Evolutionary conservation across 1,140 invertebrate species (phyloP), one percentile per base, ranked within the genome.

Genomic region (Monochamus saltuarius): DNA sequence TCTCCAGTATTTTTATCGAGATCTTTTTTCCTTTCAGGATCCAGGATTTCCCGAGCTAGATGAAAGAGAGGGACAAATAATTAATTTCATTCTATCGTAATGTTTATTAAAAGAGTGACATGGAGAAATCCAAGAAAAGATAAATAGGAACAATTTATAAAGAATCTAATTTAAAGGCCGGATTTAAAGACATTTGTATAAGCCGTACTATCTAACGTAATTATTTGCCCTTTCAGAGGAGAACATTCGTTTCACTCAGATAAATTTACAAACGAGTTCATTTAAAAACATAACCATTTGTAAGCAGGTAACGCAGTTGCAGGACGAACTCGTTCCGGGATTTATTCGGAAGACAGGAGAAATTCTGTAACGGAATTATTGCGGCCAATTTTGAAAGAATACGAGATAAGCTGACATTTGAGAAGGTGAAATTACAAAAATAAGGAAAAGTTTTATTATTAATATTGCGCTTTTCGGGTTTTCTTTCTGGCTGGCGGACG

Each of bases 251-350:
- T 19, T 37, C 19, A 13, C 19, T 16, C 58, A 60, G 38, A 50
- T 60, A 37, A 60, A 60, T 54, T 53, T 46, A 60, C 58, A 60
- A 60, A 60, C 49, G 58, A 60, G 47, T 58, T 62, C 60, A 62
- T 62, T 62, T 62, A 62, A 62, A 62, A 62, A 62, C 61, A 62
- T 61, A 61, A 59, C 56, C 55, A 62, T 62, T 62, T 62, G 61
- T 58, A 59, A 62, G 56, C 61, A 62, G 56, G 46, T 57, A 59
- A 47, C 22, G 22, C 22, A 29, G 22, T 29, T 29, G 22, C 22
- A 29, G 22, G 22, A 6, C 6, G 22, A 29, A 29, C 6, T 29
- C 6, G 2, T 29, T 29, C 22, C 22, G 6, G 22, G 22, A 29
- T 29, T 29, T 29, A 29, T 29, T 29, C 22, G 22, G 22, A 29